Evolutionary conservation across 2,888 invertebrate species (phyloP).

Genomic region (Diachrysia chrysitis): DNA sequence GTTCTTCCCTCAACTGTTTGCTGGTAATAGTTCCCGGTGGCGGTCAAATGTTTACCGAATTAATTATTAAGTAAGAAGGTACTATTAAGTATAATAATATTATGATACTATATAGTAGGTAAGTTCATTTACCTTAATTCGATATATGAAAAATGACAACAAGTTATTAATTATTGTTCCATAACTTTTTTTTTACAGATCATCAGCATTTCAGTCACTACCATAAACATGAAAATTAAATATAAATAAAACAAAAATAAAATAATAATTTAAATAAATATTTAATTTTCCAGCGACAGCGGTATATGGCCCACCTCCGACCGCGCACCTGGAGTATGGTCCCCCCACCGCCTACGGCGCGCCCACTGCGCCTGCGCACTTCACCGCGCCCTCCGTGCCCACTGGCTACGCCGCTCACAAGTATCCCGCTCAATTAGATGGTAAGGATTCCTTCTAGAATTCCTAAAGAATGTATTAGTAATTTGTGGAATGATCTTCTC

Average conservation of each 20-base stretch:
- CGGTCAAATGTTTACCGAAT: too few species aligned
- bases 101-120: too few species aligned
- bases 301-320: slow-evolving; percentile 81
- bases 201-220: too few species aligned
- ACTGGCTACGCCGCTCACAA: slow-evolving; percentile 82
- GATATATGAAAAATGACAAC: too few species aligned
- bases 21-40: too few species aligned
- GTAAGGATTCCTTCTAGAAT: slow-evolving; percentile 62
- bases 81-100: too few species aligned
- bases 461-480: neutral
- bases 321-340: slow-evolving; percentile 77
- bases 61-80: too few species aligned
- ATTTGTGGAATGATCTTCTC: too few species aligned
- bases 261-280: neutral
- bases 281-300: slow-evolving; percentile 68
- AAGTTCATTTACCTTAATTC: too few species aligned
- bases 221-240: neutral
- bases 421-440: slow-evolving; percentile 83
- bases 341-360: slow-evolving; percentile 80
- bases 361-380: slow-evolving; percentile 83
- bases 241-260: neutral
- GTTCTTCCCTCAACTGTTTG: too few species aligned
- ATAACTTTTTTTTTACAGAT: too few species aligned
- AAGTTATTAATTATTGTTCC: too few species aligned
- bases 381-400: slow-evolving; percentile 76